Evolutionary conservation across 2,113 vertebrate genomes (phyloP), one percentile per base, ranked within the genome.

Genomic region (Petroica traversi): DNA sequence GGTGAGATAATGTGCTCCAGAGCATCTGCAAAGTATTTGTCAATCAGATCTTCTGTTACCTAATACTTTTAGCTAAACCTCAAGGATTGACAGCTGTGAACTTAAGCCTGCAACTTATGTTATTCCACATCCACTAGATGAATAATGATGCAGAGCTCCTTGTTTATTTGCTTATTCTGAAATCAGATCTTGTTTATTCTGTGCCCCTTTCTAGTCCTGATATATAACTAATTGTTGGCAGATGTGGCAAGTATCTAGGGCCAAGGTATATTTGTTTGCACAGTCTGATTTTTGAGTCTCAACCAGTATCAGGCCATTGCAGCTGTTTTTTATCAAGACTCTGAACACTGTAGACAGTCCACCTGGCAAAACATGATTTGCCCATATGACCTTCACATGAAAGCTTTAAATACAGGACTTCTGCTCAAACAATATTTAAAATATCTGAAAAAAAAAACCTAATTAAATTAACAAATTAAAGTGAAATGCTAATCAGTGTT

Each of bases 301-400:
- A 98, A 98, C 98, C 95, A 98, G 97, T 98, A 98, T 98, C 98
- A 96, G 95, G 88, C 97, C 96, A 89, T 86, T 93, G 96, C 99
- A 99, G 99, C 99, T 99, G 99, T 82, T 98, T 98, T 98, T 97
- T 98, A 99, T 99, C 98, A 99, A 97, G 98, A 95, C 96, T 97
- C 96, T 98, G 94, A 97, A 95, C 88, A 93, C 78, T 59, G 73
- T 92, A 96, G 96, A 94, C 91, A 89, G 93, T 96, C 98, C 99
- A 99, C 99, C 99, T 99, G 99, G 98, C 98, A 99, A 99, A 99
- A 99, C 98, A 99, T 98, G 97, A 98, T 97, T 97, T 97, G 86
- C 90, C 82, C 94, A 93, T 82, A 86, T 97, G 98, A 99, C 98
- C 97, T 97, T 89, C 96, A 58, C 89, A 89, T 95, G 97, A 98